phyloP scores from a whole-genome alignment of 1,140 invertebrate genomes.

The Hylaeus volcanicus region DNA sequence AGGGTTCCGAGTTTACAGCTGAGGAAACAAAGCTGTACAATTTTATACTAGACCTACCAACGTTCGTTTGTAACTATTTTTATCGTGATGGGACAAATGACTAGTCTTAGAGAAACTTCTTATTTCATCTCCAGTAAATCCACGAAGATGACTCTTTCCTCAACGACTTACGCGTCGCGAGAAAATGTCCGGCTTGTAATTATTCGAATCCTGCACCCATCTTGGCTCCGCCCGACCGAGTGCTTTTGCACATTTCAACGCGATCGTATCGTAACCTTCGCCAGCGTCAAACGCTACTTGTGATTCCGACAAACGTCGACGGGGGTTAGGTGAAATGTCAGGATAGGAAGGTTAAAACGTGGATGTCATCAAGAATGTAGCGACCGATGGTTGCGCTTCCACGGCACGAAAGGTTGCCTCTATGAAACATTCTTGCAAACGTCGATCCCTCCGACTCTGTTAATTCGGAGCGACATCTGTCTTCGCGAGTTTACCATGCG shows the following conservation, averaged over 20 bases:
- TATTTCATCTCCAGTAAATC: too few relatives aligned
- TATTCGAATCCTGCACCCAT: not conserved
- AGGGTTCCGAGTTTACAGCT: too few relatives aligned
- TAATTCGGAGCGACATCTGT: slow-evolving; percentile 5
- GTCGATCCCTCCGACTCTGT: not conserved
- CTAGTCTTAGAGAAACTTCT: too few relatives aligned
- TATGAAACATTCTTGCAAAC: slow-evolving; percentile 15
- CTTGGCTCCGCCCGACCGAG: not conserved
- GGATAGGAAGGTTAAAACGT: slow-evolving; percentile 35
- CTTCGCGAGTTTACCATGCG: not conserved
- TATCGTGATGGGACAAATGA: too few relatives aligned
- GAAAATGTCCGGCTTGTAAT: not conserved
- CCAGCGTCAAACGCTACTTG: slow-evolving; percentile 19
- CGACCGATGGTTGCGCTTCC: slow-evolving; percentile 28
- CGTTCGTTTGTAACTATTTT: too few relatives aligned
- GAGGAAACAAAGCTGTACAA: too few relatives aligned
- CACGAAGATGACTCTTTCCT: too few relatives aligned
- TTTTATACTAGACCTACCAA: too few relatives aligned
- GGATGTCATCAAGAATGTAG: slow-evolving; percentile 46
- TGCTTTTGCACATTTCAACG: slow-evolving; percentile 9
- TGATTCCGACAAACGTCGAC: slow-evolving; percentile 46
- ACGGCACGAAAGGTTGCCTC: slow-evolving; percentile 42
- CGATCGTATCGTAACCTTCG: slow-evolving; percentile 26
- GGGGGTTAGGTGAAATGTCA: slow-evolving; percentile 59
- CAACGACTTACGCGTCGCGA: not conserved